Conservation (phyloP, 1,140 invertebrate species). For the Cecropterus lyciades region DNA sequence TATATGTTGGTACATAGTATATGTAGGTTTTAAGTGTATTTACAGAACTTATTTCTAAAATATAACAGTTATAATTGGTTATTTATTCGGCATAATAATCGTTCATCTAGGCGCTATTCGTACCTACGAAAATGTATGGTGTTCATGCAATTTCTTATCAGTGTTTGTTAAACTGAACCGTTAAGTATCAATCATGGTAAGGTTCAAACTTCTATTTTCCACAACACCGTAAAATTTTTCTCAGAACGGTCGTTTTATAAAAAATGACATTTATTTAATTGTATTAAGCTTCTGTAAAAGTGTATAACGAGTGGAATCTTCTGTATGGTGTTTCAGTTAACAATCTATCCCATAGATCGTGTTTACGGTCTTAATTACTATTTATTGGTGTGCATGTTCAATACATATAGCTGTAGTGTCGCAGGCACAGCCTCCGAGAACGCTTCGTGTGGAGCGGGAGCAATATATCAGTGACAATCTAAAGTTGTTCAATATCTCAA, state of each 20-base stretch:
- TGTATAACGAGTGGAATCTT: constrained; percentile 6
- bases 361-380: constrained; percentile 61
- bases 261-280: background rate
- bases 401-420: constrained; percentile 50
- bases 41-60: too few relatives aligned
- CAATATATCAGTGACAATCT: constrained; percentile 40
- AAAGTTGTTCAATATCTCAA: constrained; percentile 35
- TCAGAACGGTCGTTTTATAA: too few relatives aligned
- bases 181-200: constrained; percentile 33
- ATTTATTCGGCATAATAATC: too few relatives aligned
- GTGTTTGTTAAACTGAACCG: constrained; percentile 42
- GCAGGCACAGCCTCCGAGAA: constrained; percentile 50
- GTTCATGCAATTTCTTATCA: constrained; percentile 38
- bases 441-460: constrained; percentile 40
- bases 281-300: too few relatives aligned
- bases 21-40: too few relatives aligned
- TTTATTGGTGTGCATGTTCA: constrained; percentile 68
- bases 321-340: constrained; percentile 32
- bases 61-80: too few relatives aligned
- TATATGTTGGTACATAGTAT: too few relatives aligned
- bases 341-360: constrained; percentile 43
- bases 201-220: constrained; percentile 8
- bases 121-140: background rate
- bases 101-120: too few relatives aligned
- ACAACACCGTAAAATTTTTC: constrained; percentile 6